Base-by-base conservation (phyloP, 1,140 invertebrate genomes). In the Stegodyphus mimosarum region DNA sequence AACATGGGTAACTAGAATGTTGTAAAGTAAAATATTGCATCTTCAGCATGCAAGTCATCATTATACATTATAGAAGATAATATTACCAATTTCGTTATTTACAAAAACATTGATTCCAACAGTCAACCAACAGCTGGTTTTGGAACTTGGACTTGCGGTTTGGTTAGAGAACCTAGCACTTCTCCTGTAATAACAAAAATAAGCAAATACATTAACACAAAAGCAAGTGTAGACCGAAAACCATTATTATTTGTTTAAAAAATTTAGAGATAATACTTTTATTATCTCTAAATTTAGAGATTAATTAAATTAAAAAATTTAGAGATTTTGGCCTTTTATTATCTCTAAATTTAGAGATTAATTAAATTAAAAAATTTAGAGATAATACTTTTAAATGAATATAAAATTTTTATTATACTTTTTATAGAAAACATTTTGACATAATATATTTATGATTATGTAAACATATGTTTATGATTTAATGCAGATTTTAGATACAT, bases 61-160 rank as follows among this genome's bases (percentile, higher is more conserved):
- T 1, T 33, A 33, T 33, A 33, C 3, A 33, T 33, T 33, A 33
- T 3, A 33, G 33, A 33, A 33, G 33, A 33, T 33, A 33, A 33
- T 33, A 64, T 75, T 88, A 91, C 91, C 91, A 79, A 92, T 86
- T 88, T 91, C 90, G 87, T 90, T 90, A 78, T 90, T 91, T 77
- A 91, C 91, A 81, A 92, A 90, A 6, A 91, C 90, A 87, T 89
- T 91, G 86, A 90, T 90, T 52, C 91, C 91, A 49, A 90, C 88
- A 81, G 90, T 88, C 7, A 92, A 88, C 78, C 90, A 88, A 33
- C 87, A 87, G 33, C 71, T 77, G 52, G 52, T 83, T 7, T 76
- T 74, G 10, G 81, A 84, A 70, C 76, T 84, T 51, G 81, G 81
- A 49, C 81, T 84, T 75, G 81, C 55, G 33, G 70, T 49, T 52